phyloP scores from a whole-genome alignment of 1,140 invertebrate genomes.

The Drosophila pseudoananassae region DNA sequence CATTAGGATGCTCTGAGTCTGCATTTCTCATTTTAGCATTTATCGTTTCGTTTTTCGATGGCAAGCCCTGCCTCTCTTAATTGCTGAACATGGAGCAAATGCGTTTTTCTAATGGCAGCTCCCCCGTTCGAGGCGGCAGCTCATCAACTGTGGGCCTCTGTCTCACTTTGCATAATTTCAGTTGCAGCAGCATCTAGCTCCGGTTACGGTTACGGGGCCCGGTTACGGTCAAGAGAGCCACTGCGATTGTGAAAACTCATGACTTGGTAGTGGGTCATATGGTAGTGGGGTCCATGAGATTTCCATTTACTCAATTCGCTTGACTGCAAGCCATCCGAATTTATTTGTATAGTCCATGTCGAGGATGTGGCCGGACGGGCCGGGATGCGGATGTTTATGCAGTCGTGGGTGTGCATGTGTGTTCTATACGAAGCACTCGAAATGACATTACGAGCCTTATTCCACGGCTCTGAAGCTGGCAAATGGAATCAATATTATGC shows the following conservation, averaged over 20 bases:
- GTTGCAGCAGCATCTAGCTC: constrained; percentile 6
- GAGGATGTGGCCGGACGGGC: constrained; percentile 18
- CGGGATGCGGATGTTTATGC: constrained; percentile 3
- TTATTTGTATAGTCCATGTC: constrained; percentile 60
- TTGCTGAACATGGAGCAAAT: constrained; percentile 46
- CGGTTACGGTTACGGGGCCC: neutral
- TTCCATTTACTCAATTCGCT: constrained; percentile 55
- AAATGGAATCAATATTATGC: constrained; percentile 75
- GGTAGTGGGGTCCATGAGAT: constrained; percentile 34
- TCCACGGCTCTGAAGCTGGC: constrained; percentile 19
- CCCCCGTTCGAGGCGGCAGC: constrained; percentile 8
- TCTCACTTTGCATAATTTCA: constrained; percentile 41
- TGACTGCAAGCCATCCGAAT: constrained; percentile 29
- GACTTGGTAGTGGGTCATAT: constrained; percentile 59
- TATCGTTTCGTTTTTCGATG: constrained; percentile 44
- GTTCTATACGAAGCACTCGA: constrained; percentile 19
- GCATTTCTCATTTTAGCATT: constrained; percentile 55
- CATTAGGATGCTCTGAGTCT: constrained; percentile 40
- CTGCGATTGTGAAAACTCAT: constrained; percentile 39
- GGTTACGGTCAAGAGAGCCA: constrained; percentile 25
- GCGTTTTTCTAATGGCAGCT: constrained; percentile 41
- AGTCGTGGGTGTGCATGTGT: constrained; percentile 8
- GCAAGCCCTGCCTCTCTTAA: constrained; percentile 25
- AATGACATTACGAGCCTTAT: constrained; percentile 42
- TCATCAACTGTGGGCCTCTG: constrained; percentile 27